Percentiles rank a stretch among this genome's conserved stretches.
Evolutionary conservation across 2,888 invertebrate genomes (phyloP).

Genomic region (Hyles lineata): DNA sequence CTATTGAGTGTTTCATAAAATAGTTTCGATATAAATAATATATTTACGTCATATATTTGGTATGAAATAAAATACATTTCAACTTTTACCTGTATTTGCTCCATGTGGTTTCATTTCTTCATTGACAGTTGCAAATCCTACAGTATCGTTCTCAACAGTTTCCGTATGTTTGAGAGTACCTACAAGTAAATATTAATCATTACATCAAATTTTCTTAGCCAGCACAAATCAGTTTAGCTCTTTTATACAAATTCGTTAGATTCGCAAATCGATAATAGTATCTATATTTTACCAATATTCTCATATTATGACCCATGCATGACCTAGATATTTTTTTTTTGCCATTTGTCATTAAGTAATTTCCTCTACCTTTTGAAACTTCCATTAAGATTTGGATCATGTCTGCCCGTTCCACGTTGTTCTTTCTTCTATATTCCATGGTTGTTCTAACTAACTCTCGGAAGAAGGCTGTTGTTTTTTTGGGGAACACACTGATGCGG

Average conservation of each 20-base stretch:
- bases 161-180: constrained; percentile 19
- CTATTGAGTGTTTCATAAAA: too few species aligned
- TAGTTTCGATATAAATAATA: too few species aligned
- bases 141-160: constrained; percentile 4
- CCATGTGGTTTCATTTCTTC: constrained; percentile 16
- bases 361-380: constrained; percentile 54
- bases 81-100: background rate
- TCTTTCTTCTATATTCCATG: constrained; percentile 66
- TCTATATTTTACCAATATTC: too few species aligned
- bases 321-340: too few species aligned
- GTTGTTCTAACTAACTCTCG: constrained; percentile 53
- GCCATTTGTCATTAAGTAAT: too few species aligned
- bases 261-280: too few species aligned
- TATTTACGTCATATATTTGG: too few species aligned
- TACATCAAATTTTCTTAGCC: too few species aligned
- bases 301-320: too few species aligned
- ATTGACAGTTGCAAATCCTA: constrained; percentile 15
- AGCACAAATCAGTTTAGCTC: background rate
- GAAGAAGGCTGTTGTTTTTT: constrained; percentile 48
- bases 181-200: background rate
- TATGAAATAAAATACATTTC: background rate
- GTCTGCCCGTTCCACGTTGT: constrained; percentile 75
- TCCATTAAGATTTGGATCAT: constrained; percentile 82
- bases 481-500: constrained; percentile 14
- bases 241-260: too few species aligned